Base-by-base conservation (phyloP, 2,888 invertebrate genomes). In the Orchesellides sinensis region DNA sequence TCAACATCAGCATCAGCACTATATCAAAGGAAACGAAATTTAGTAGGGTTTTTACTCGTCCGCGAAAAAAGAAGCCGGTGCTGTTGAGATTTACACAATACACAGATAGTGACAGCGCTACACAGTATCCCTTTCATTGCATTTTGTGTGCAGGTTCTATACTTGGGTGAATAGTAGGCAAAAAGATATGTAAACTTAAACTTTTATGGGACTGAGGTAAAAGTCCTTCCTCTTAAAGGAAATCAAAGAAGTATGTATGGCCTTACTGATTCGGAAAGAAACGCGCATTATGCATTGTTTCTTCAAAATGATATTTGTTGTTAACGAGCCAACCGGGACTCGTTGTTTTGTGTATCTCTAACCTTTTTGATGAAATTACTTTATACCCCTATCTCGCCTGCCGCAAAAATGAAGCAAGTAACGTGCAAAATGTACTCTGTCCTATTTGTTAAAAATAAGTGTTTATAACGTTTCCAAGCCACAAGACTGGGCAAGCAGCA, bases 341-440 rank as follows among this genome's bases (percentile, higher is more conserved):
- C 56, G 56, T 56, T 56, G 8, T 19, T 56, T n/a, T n/a, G n/a
- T n/a, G 23, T 56, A 27, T 23, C 23, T 56, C 56, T 56, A 56
- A 56, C 35, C 40, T 35, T 65, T 65, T 25, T 65, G 45, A 65
- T 45, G 19, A 65, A 65, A 65, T 65, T 65, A 65, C 21, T 65
- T 40, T 35, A 65, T 65, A 21, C 12, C 65, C 40, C 56, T 56
- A 8, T 17, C 52, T 21, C n/a, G n/a, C n/a, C 10, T 21, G n/a
- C 19, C 17, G 52, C 17, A 52, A 52, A n/a, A 52, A 17, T 17
- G n/a, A 52, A n/a, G n/a, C n/a, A n/a, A n/a, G n/a, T n/a, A n/a
- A n/a, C n/a, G n/a, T n/a, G n/a, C n/a, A n/a, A n/a, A n/a, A n/a
- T n/a, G n/a, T n/a, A n/a, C n/a, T n/a, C n/a, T n/a, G n/a, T n/a